Evolutionary conservation across 2,888 invertebrate genomes (phyloP).

Genomic region (Esperia sulphurella): DNA sequence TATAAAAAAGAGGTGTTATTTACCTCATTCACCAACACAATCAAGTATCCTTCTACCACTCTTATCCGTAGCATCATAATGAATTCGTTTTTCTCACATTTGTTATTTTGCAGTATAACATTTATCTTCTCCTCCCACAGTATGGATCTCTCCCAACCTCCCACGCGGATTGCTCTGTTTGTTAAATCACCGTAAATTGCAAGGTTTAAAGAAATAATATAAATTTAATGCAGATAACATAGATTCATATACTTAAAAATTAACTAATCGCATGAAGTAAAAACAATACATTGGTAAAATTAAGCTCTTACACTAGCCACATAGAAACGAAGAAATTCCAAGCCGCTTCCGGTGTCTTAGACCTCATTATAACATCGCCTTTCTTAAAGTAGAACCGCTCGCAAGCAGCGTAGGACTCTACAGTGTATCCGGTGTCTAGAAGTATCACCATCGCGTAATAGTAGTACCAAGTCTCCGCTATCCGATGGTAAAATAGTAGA

Average conservation of each 20-base stretch:
- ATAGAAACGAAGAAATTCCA: slow-evolving; percentile 75
- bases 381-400: slow-evolving; percentile 76
- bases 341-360: slow-evolving; percentile 72
- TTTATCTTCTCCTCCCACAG: slow-evolving; percentile 74
- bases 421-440: slow-evolving; percentile 79
- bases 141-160: slow-evolving; percentile 77
- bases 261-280: too few relatives aligned
- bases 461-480: slow-evolving; percentile 80
- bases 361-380: slow-evolving; percentile 62
- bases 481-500: too few relatives aligned
- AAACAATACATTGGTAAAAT: neutral
- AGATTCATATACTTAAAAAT: too few relatives aligned
- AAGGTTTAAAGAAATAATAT: too few relatives aligned
- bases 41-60: slow-evolving; percentile 76
- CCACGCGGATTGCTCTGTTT: slow-evolving; percentile 78
- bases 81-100: slow-evolving; percentile 38
- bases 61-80: slow-evolving; percentile 69
- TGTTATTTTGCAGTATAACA: slow-evolving; percentile 30
- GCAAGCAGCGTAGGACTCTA: slow-evolving; percentile 69
- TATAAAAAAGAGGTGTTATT: neutral
- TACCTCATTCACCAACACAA: slow-evolving; percentile 71
- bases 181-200: too few relatives aligned
- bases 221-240: too few relatives aligned
- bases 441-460: slow-evolving; percentile 76
- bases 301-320: slow-evolving; percentile 77